These are phyloP conservation scores for Gyps fulvus DNA, from an alignment of 2,113 vertebrate species.

Conservation along the genomic window DNA sequence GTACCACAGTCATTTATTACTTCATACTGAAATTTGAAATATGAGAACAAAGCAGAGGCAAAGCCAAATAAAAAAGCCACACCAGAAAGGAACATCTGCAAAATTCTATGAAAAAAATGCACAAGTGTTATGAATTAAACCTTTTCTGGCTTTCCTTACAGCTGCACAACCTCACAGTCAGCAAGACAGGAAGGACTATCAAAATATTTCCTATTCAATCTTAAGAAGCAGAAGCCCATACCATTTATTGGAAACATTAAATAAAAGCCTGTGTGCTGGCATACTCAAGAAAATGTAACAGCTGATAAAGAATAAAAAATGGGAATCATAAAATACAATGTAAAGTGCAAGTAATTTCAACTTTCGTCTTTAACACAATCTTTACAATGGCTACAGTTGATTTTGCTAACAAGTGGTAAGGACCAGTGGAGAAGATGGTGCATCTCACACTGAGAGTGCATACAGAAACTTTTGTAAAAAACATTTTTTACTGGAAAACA, in stretches of 20 bases:
- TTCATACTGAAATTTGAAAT: constrained; percentile 58
- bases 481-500: background rate
- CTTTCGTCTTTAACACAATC: background rate
- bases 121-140: constrained; percentile 61
- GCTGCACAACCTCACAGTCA: constrained; percentile 30
- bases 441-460: background rate
- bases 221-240: background rate
- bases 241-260: background rate
- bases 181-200: background rate
- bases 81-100: constrained; percentile 63
- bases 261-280: background rate
- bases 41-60: constrained; percentile 47
- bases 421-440: background rate
- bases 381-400: background rate
- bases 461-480: background rate
- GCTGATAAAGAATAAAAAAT: constrained; percentile 15
- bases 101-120: constrained; percentile 41
- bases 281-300: background rate
- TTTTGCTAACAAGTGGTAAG: background rate
- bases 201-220: background rate
- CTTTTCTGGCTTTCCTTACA: constrained; percentile 34
- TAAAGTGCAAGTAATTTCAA: background rate
- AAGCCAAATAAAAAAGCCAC: constrained; percentile 62
- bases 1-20: constrained; percentile 59
- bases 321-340: background rate